Evolutionary conservation across 2,113 vertebrate species (phyloP), one percentile per base, ranked within the genome.

Genomic region (Microcebus griseorufus): DNA sequence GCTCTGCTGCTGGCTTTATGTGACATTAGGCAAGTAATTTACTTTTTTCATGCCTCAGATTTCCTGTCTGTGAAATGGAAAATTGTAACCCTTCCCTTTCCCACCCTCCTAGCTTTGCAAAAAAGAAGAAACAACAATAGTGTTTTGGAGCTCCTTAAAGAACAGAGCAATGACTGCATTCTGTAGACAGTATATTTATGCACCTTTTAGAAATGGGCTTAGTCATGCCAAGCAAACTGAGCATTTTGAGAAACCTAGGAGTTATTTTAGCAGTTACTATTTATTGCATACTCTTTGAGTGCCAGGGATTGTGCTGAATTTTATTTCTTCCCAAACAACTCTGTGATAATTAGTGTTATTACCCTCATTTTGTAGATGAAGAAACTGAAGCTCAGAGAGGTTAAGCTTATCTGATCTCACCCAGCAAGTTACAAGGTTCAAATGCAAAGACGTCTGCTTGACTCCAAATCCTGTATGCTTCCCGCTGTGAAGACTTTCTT

Each of bases 51-150:
- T 23, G 79, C 80, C 70, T 97, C 86, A 84, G 75, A 92, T 84
- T 94, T 93, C 78, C 83, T 80, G 5, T 75, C 87, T 62, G 55
- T 80, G 67, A 93, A 95, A 93, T 80, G 85, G 95, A 80, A 96
- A 94, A 94, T 37, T 29, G 39, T 37, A 85, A 58, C 39, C 29
- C 79, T 55, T 5, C 9, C 55, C 55, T 81, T 45, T 62, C 58
- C 72, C 4, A 65, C 9, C 42, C 42, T 81, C 4, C n/a, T 10
- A 76, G 42, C 58, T 81, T 78, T 48, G 23, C 45, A 67, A 86
- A 75, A 70, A 86, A 88, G 55, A 93, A 83, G 45, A 73, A 93
- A 69, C 5, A 48, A 32, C n/a, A 48, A 34, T 1, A 45, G 32
- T 16, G 39, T 51, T 94, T 93, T 60, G 58, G n/a, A 48, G 69